These are phyloP conservation scores for Reticulitermes lucifugus DNA, from an alignment of 2,888 invertebrate species.

Conservation along the genomic window DNA sequence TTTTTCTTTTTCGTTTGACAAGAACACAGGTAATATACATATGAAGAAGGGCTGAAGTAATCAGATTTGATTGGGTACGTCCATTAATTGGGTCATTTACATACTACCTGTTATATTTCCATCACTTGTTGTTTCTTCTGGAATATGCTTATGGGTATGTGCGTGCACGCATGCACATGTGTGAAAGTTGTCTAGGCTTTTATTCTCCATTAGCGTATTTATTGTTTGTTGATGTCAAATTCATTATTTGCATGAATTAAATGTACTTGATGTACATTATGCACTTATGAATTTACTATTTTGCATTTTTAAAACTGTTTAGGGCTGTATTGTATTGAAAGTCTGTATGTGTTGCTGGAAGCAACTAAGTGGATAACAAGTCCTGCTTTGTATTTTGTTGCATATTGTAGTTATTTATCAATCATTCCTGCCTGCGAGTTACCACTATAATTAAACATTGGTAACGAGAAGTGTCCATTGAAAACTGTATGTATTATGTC, in stretches of 20 bases:
- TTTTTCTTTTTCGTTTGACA: conserved; percentile 4
- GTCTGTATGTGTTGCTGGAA: neutral
- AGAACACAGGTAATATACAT: neutral
- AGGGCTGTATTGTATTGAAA: neutral
- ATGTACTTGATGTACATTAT: conserved; percentile 31
- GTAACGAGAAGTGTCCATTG: conserved; percentile 39
- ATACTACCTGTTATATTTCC: neutral
- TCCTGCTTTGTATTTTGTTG: conserved; percentile 32
- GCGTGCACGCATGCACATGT: neutral
- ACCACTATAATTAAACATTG: conserved; percentile 25
- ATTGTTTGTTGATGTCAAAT: conserved; percentile 28
- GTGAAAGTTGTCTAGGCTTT: neutral
- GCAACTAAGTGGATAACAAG: neutral
- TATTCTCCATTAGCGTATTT: conserved; percentile 12
- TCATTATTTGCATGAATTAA: conserved; percentile 16
- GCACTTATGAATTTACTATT: conserved; percentile 27
- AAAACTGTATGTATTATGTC: conserved; percentile 39
- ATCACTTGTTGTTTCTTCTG: neutral
- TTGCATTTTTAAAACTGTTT: conserved; percentile 33
- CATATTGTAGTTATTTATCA: conserved; percentile 27
- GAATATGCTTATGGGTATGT: neutral
- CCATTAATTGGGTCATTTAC: neutral
- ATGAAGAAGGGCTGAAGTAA: neutral
- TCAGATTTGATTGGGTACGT: conserved; percentile 2
- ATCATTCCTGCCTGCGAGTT: conserved; percentile 42